A percentile compares a stretch with the other conserved stretches of the same genome.
Evolutionary conservation across 1,140 invertebrate genomes (phyloP).

Genomic region (Cheumatopsyche charites): DNA sequence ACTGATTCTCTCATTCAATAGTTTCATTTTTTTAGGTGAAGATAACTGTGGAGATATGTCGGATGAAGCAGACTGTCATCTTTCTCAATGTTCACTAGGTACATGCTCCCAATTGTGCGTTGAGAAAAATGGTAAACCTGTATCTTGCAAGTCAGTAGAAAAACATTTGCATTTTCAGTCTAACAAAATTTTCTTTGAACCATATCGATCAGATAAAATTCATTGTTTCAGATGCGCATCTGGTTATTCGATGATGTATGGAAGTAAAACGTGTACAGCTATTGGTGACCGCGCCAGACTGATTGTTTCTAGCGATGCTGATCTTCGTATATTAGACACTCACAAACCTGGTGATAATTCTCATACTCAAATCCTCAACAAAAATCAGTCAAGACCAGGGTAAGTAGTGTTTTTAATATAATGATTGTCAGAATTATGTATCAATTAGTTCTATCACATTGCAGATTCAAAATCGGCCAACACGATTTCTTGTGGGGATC

Average conservation of each 20-base stretch:
- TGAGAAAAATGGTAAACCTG: constrained; percentile 66
- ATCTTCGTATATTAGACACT: constrained; percentile 67
- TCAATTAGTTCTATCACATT: background rate
- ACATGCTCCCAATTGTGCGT: constrained; percentile 78
- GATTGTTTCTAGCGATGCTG: constrained; percentile 68
- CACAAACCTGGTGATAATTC: constrained; percentile 64
- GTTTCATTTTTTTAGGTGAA: constrained; percentile 43
- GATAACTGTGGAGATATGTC: constrained; percentile 70
- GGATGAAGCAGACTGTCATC: constrained; percentile 64
- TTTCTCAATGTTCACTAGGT: constrained; percentile 67
- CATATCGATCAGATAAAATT: background rate
- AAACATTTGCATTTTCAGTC: background rate
- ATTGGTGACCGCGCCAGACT: constrained; percentile 64
- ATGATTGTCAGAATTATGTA: background rate
- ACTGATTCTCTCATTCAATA: background rate
- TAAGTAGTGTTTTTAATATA: background rate
- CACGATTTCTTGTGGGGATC: constrained; percentile 62
- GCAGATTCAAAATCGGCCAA: constrained; percentile 60
- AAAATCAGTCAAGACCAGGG: constrained; percentile 41
- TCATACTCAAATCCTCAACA: constrained; percentile 50
- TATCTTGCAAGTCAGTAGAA: constrained; percentile 65
- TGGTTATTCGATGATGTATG: constrained; percentile 64
- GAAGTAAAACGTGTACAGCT: constrained; percentile 63
- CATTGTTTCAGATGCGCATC: constrained; percentile 62
- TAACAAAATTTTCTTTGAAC: background rate